Base-by-base conservation (phyloP, 1,140 invertebrate species). In the Eufriesea mexicana region DNA sequence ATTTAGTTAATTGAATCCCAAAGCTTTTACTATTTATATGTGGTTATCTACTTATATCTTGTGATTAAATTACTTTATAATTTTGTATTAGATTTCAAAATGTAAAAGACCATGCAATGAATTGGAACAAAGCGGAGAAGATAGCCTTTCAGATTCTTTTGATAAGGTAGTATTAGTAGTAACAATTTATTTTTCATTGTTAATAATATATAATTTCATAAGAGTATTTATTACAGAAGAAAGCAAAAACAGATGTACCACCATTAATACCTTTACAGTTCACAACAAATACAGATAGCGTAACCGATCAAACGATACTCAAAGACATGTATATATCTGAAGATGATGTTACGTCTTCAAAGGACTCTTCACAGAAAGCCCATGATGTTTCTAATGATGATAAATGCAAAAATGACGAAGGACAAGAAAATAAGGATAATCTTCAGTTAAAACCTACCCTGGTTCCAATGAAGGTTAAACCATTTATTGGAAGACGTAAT, bases 401-500 rank as follows among this genome's bases (percentile, higher is more conserved):
- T 28, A 79, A 83, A 47, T n/a, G 2, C 23, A 66, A 74, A 75
- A 68, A 73, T 16, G 23, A 66, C 18, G 66, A 66, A 54, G 66
- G 81, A 20, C 68, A 25, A 23, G 67, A 12, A 28, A 89, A n/a
- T 62, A 83, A 74, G 71, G 67, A 57, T 57, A 61, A 57, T 57
- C 16, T 23, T n/a, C 67, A 85, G 23, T 5, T 28, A 20, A 89
- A 88, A 66, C n/a, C 59, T 14, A 72, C 68, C 12, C 66, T 67
- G 20, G 68, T 62, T 25, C 57, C 83, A 35, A 75, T 51, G 10
- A 90, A 86, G 64, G 57, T 64, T 55, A 87, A 83, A 72, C 51
- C 51, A 10, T 67, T 84, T 35, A 82, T 23, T 25, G 89, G 54
- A 5, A 91, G 87, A 83, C 92, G 89, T 6, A 86, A 77, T 25